Evolutionary conservation across 2,797 vertebrate species (phyloP).

Genomic region (Peromyscus aztecus): DNA sequence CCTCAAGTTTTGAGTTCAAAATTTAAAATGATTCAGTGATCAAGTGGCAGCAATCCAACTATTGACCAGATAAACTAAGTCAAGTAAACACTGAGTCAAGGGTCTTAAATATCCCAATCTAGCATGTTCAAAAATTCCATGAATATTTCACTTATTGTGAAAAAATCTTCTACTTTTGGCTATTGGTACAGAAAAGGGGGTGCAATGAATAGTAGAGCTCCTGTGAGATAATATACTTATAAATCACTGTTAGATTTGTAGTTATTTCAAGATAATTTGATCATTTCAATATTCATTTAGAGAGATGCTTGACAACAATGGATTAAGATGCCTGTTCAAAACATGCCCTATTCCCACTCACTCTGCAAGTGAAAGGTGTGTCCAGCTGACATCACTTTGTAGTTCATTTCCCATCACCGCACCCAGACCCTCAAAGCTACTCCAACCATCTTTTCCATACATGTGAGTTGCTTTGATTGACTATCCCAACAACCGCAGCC

Average conservation of each 20-base stretch:
- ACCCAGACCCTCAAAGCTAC: background rate
- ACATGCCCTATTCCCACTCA: background rate
- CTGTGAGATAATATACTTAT: conserved; percentile 65
- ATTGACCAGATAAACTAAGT: conserved; percentile 18
- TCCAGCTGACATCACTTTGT: background rate
- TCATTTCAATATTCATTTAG: conserved; percentile 9
- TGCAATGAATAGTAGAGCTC: conserved; percentile 54
- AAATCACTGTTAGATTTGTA: background rate
- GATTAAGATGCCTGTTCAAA: background rate
- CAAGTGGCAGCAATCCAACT: conserved; percentile 18
- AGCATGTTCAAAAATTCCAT: conserved; percentile 74
- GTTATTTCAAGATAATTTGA: conserved; percentile 36
- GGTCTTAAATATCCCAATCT: conserved; percentile 69
- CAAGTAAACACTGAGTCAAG: conserved; percentile 77
- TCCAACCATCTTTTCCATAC: background rate
- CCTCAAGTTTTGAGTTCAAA: conserved; percentile 76
- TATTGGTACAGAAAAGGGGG: conserved; percentile 65
- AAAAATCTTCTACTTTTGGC: conserved; percentile 68
- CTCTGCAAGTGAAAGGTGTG: background rate
- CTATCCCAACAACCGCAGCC: background rate
- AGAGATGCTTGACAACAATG: background rate
- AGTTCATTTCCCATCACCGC: background rate
- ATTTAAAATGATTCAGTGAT: conserved; percentile 33
- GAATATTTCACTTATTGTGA: conserved; percentile 77
- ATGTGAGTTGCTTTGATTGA: background rate